These are phyloP conservation scores for Drosophila erecta DNA, from an alignment of 1,140 invertebrate genomes.

Conservation along the genomic window DNA sequence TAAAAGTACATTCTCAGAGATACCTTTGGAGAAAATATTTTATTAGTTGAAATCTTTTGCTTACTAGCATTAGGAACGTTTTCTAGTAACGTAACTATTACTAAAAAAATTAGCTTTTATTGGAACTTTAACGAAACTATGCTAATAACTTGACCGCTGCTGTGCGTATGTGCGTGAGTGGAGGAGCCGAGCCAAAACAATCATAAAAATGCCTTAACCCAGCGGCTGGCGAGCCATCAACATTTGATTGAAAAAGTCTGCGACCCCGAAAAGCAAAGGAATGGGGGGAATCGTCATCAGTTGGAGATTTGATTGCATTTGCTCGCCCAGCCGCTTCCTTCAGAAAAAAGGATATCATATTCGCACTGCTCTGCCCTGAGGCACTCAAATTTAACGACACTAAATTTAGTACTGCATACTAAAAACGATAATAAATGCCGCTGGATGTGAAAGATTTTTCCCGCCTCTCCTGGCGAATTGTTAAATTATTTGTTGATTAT, in stretches of 20 bases:
- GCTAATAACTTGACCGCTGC: background rate
- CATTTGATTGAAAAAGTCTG: slow-evolving; percentile 75
- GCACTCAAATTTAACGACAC: slow-evolving; percentile 67
- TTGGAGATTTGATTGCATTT: slow-evolving; percentile 78
- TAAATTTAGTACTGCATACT: slow-evolving; percentile 65
- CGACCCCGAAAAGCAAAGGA: slow-evolving; percentile 10
- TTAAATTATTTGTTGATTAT: slow-evolving; percentile 69
- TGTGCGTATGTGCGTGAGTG: slow-evolving; percentile 13
- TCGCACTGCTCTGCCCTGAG: slow-evolving; percentile 19
- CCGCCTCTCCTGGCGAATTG: slow-evolving; percentile 51
- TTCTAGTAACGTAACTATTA: too few species aligned
- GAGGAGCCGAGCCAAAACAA: slow-evolving; percentile 44
- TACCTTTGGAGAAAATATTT: too few species aligned
- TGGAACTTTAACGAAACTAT: too few species aligned
- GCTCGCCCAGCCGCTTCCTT: slow-evolving; percentile 6
- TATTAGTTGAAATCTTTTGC: too few species aligned
- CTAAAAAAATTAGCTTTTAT: too few species aligned
- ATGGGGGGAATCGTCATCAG: slow-evolving; percentile 54
- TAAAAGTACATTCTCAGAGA: too few species aligned
- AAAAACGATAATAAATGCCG: slow-evolving; percentile 62
- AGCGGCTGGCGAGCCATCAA: slow-evolving; percentile 55
- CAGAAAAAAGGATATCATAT: slow-evolving; percentile 26
- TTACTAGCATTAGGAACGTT: too few species aligned
- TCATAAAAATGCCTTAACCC: slow-evolving; percentile 70
- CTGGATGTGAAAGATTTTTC: slow-evolving; percentile 37